Evolutionary conservation across 2,797 vertebrate genomes (phyloP).

Genomic region (Peromyscus attwateri): DNA sequence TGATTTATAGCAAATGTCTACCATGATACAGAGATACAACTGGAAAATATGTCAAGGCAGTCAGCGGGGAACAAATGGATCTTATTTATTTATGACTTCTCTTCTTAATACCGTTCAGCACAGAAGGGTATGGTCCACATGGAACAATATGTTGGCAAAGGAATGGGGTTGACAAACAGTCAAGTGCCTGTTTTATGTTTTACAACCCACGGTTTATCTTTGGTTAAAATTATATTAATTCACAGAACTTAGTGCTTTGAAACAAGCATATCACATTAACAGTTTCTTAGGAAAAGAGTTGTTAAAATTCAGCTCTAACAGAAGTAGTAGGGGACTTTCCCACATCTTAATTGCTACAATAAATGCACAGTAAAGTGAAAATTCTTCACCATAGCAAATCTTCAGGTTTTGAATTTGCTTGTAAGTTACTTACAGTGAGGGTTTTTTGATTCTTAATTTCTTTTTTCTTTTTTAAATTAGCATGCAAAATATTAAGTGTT

Average conservation of each 20-base stretch:
- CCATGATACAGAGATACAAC: background rate
- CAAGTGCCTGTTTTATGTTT: background rate
- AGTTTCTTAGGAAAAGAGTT: background rate
- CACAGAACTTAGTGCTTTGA: background rate
- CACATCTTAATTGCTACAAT: background rate
- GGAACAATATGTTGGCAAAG: background rate
- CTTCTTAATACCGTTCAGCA: background rate
- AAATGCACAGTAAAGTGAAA: background rate
- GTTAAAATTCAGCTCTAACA: background rate
- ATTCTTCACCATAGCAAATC: background rate
- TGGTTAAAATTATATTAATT: slow-evolving; percentile 19
- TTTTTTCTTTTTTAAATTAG: background rate
- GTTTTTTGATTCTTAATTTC: background rate
- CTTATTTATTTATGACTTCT: background rate
- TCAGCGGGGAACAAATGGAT: background rate
- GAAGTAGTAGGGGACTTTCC: background rate
- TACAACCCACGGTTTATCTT: background rate
- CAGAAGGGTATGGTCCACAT: too few relatives aligned
- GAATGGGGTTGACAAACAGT: background rate
- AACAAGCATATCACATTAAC: background rate
- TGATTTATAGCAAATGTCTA: slow-evolving; percentile 30
- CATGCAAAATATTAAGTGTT: background rate
- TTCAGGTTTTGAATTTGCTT: slow-evolving; percentile 22
- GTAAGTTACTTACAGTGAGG: background rate
- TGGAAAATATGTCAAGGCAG: background rate